phyloP scores from a whole-genome alignment of 2,888 invertebrate species.

The Aspidiotus destructor region DNA sequence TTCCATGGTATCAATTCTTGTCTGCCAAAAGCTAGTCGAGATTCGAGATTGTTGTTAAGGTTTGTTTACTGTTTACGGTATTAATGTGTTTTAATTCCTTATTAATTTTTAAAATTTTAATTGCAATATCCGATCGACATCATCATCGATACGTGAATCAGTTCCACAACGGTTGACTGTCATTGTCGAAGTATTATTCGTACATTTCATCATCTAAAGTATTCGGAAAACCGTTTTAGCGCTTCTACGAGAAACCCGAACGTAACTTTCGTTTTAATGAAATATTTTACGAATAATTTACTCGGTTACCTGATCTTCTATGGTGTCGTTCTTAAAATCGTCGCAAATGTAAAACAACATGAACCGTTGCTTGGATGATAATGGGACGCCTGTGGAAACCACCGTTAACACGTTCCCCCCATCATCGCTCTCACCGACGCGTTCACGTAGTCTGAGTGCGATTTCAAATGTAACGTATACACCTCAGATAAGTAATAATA shows the following conservation, averaged over 20 bases:
- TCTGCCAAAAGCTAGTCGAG: slow-evolving; percentile 22
- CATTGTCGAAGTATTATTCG: neutral
- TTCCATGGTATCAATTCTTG: slow-evolving; percentile 24
- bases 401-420: slow-evolving; percentile 37
- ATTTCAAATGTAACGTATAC: slow-evolving; percentile 33
- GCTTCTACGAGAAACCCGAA: slow-evolving; percentile 7
- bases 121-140: slow-evolving; percentile 7
- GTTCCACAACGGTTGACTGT: neutral
- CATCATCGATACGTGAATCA: slow-evolving; percentile 4
- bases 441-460: slow-evolving; percentile 33
- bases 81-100: slow-evolving; percentile 27
- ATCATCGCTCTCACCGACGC: slow-evolving; percentile 35
- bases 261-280: slow-evolving; percentile 17
- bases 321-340: slow-evolving; percentile 9
- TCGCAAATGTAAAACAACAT: slow-evolving; percentile 56
- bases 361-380: slow-evolving; percentile 52
- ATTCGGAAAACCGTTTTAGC: slow-evolving; percentile 9
- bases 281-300: slow-evolving; percentile 19
- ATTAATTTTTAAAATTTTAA: slow-evolving; percentile 21
- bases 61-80: slow-evolving; percentile 34
- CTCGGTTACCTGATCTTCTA: slow-evolving; percentile 5
- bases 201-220: neutral
- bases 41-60: slow-evolving; percentile 31
- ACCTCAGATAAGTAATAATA: slow-evolving; percentile 33
- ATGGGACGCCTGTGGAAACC: slow-evolving; percentile 43